Conservation (phyloP, 1,140 invertebrate genomes). For the Leucophenga varia region DNA sequence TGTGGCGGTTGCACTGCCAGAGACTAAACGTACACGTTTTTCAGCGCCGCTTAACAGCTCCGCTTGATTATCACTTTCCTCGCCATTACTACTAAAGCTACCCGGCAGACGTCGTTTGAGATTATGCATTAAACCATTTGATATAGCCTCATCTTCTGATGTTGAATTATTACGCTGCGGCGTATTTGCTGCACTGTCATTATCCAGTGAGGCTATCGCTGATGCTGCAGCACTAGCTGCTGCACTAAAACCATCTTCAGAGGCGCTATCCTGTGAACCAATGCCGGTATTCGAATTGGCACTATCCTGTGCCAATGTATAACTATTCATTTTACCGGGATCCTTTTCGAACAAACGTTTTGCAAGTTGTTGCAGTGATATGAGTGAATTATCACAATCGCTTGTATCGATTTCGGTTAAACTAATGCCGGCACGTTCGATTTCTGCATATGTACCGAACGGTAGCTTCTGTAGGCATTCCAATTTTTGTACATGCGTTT, state of each 20-base stretch:
- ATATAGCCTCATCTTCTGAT: slow-evolving; percentile 43
- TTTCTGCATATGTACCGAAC: slow-evolving; percentile 93
- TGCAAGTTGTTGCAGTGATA: slow-evolving; percentile 77
- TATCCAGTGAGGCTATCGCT: slow-evolving; percentile 48
- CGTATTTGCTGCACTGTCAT: slow-evolving; percentile 47
- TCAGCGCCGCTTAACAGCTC: slow-evolving; percentile 14
- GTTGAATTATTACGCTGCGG: slow-evolving; percentile 44
- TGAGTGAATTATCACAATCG: slow-evolving; percentile 89
- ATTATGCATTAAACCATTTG: slow-evolving; percentile 27
- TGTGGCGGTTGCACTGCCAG: neutral
- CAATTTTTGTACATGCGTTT: slow-evolving; percentile 95
- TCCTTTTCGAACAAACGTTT: slow-evolving; percentile 82
- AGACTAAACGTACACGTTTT: slow-evolving; percentile 27
- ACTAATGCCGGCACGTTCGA: slow-evolving; percentile 86
- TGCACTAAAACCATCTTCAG: slow-evolving; percentile 49
- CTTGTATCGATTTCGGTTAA: slow-evolving; percentile 92
- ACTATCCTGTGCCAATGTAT: slow-evolving; percentile 29
- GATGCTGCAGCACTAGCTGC: slow-evolving; percentile 41
- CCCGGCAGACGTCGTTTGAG: slow-evolving; percentile 44
- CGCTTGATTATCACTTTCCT: slow-evolving; percentile 47
- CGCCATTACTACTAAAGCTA: slow-evolving; percentile 48
- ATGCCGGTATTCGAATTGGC: slow-evolving; percentile 16
- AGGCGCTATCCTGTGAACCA: slow-evolving; percentile 45
- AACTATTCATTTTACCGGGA: slow-evolving; percentile 60
- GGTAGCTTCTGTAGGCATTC: slow-evolving; percentile 91